Evolutionary conservation across 2,797 vertebrate genomes (phyloP).

Genomic region (Columba guinea): DNA sequence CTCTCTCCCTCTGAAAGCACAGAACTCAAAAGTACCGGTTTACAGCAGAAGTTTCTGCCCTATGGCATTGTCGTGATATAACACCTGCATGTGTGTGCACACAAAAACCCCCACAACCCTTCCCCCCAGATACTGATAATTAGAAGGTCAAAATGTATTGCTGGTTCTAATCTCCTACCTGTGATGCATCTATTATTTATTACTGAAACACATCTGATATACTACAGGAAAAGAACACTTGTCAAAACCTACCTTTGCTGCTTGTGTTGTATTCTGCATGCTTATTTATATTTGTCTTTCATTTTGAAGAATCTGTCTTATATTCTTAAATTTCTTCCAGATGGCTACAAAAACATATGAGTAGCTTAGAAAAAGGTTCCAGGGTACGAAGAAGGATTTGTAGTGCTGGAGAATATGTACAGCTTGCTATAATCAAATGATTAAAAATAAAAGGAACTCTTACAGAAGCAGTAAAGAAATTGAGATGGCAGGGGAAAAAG

Average conservation of each 20-base stretch:
- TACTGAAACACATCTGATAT: background rate
- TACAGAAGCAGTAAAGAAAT: background rate
- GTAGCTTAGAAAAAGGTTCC: background rate
- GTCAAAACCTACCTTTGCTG: slow-evolving; percentile 5
- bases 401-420: background rate
- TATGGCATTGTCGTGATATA: background rate
- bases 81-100: background rate
- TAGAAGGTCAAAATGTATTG: background rate
- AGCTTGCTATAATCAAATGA: background rate
- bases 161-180: background rate
- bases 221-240: background rate
- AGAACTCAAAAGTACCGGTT: background rate
- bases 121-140: background rate
- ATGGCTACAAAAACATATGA: background rate
- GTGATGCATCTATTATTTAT: background rate
- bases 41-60: background rate
- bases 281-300: background rate
- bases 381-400: background rate
- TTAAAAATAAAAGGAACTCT: background rate
- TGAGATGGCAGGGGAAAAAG: slow-evolving; percentile 22
- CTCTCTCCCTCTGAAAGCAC: background rate
- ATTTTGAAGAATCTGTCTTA: background rate
- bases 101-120: background rate
- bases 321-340: background rate
- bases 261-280: background rate